phyloP scores from a whole-genome alignment of 2,888 invertebrate species.

The Phymatocera aterrima region DNA sequence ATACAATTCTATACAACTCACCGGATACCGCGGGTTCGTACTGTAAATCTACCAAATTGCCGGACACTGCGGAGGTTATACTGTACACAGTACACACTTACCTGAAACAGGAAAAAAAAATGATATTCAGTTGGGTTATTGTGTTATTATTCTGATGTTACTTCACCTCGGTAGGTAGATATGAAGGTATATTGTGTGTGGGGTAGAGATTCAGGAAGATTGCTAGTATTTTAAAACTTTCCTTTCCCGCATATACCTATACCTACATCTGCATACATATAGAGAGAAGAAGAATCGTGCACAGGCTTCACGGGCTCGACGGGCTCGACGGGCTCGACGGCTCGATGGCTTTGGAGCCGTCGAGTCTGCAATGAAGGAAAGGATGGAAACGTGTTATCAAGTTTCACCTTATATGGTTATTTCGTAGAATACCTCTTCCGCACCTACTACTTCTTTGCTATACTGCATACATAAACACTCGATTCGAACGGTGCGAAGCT shows the following conservation, averaged over 20 bases:
- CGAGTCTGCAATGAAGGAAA: conserved; percentile 1
- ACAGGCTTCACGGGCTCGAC: no score
- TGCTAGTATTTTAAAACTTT: conserved; percentile 28
- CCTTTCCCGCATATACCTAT: not conserved
- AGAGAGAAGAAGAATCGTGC: not conserved
- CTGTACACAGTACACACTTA: not conserved
- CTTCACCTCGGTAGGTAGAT: not conserved
- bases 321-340: conserved; percentile 1
- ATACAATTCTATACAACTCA: no score
- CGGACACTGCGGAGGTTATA: no score
- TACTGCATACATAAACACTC: conserved; percentile 39
- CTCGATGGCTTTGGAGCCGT: conserved; percentile 2
- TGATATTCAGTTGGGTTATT: not conserved
- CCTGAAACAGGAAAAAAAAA: conserved; percentile 29
- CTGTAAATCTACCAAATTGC: no score
- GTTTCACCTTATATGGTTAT: conserved; percentile 58
- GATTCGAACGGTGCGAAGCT: not conserved
- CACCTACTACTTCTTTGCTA: not conserved
- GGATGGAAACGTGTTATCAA: conserved; percentile 55
- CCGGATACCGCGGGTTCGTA: not conserved
- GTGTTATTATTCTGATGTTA: not conserved
- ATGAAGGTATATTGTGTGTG: conserved; percentile 8
- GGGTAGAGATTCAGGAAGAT: conserved; percentile 31
- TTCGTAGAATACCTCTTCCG: conserved; percentile 52
- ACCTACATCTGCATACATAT: not conserved